These are phyloP conservation scores for Phainopepla nitens DNA, from an alignment of 2,113 vertebrate genomes.

Conservation along the genomic window DNA sequence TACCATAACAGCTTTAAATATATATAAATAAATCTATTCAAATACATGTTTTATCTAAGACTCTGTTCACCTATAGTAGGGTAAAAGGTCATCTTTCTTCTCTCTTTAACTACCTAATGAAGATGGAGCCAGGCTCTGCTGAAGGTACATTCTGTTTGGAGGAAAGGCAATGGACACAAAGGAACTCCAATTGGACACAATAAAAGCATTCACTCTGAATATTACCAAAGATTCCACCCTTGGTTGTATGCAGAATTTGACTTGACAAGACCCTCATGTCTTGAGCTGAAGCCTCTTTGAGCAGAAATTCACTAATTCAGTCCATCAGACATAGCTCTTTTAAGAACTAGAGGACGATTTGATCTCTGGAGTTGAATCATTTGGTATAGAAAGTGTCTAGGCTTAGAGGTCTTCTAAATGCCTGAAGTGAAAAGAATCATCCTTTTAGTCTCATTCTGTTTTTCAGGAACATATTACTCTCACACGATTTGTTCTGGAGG, in stretches of 20 bases:
- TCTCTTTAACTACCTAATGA: background rate
- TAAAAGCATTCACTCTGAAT: background rate
- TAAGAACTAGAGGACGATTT: background rate
- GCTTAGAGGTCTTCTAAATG: background rate
- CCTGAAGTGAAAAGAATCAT: background rate
- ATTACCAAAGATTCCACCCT: background rate
- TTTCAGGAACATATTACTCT: background rate
- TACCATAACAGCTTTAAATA: background rate
- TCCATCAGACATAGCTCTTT: background rate
- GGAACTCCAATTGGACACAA: background rate
- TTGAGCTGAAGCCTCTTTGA: background rate
- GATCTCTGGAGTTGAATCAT: background rate
- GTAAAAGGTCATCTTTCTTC: background rate
- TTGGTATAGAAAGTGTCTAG: background rate
- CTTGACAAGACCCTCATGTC: background rate
- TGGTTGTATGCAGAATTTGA: background rate
- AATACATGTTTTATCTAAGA: background rate
- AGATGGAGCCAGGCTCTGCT: background rate
- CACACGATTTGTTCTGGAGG: background rate
- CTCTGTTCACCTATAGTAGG: background rate
- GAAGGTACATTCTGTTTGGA: background rate
- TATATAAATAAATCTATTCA: background rate
- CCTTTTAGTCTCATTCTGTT: background rate
- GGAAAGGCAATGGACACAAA: background rate
- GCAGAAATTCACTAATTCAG: background rate